Conservation (phyloP, 2,113 vertebrate genomes). For the Dendrocopos noguchii region DNA sequence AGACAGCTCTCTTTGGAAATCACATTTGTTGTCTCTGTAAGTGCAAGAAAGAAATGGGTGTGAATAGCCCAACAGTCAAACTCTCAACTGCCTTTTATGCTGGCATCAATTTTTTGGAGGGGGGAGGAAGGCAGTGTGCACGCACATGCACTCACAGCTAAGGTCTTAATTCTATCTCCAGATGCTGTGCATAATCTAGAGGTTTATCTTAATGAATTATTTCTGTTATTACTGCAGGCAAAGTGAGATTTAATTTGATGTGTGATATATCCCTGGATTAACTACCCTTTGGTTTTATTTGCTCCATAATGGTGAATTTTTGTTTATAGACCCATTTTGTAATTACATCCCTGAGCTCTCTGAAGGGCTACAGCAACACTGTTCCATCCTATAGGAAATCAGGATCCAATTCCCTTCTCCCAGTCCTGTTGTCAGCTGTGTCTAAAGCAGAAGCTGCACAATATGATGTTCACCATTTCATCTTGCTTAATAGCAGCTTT, state of each 20-base stretch:
- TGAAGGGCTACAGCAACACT: slow-evolving; percentile 10
- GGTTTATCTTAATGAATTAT: slow-evolving; percentile 75
- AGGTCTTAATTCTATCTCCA: slow-evolving; percentile 71
- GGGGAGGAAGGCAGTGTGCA: slow-evolving; percentile 5
- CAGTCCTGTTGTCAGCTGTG: slow-evolving; percentile 44
- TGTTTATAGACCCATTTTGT: slow-evolving; percentile 71
- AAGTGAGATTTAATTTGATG: slow-evolving; percentile 74
- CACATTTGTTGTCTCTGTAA: slow-evolving; percentile 43
- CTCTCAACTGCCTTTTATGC: not conserved
- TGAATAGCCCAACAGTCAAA: slow-evolving; percentile 11
- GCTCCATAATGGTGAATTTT: slow-evolving; percentile 68
- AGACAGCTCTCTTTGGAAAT: slow-evolving; percentile 47
- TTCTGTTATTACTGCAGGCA: slow-evolving; percentile 73
- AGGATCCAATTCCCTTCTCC: slow-evolving; percentile 58
- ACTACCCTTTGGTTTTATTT: slow-evolving; percentile 70
- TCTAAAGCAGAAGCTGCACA: slow-evolving; percentile 48
- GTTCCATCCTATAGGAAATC: slow-evolving; percentile 35
- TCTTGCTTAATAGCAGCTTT: slow-evolving; percentile 22
- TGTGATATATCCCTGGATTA: slow-evolving; percentile 73
- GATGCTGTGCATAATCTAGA: slow-evolving; percentile 72
- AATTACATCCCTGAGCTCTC: slow-evolving; percentile 66
- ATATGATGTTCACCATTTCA: slow-evolving; percentile 45
- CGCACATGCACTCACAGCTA: slow-evolving; percentile 41
- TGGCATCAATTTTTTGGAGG: slow-evolving; percentile 23
- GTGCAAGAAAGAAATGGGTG: not conserved